Percentiles rank a stretch among this genome's conserved stretches.
These are phyloP conservation scores for Pollenia amentaria DNA, from an alignment of 2,888 invertebrate species.

Conservation along the genomic window DNA sequence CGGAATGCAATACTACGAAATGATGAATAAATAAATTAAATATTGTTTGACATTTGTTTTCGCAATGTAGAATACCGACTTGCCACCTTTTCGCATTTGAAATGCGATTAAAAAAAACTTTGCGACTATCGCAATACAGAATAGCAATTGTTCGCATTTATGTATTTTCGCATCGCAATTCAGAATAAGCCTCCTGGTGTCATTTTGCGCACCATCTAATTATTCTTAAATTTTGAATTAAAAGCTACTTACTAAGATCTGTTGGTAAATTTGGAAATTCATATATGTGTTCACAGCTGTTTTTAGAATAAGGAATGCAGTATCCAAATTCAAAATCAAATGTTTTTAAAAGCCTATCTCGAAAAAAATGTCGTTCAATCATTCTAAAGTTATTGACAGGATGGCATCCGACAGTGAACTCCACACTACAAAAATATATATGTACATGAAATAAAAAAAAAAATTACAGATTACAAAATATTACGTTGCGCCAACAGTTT, in stretches of 20 bases:
- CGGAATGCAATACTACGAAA: no score
- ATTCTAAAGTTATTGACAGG: conserved; percentile 98
- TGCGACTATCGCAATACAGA: no score
- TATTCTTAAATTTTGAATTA: background rate
- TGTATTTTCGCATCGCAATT: no score
- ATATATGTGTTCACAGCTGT: conserved; percentile 99
- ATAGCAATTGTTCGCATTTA: no score
- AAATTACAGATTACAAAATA: conserved; percentile 11
- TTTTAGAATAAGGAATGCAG: conserved; percentile 98
- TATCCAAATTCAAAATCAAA: conserved; percentile 99
- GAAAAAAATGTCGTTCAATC: conserved; percentile 99
- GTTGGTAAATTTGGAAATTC: conserved; percentile 96
- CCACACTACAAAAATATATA: conserved; percentile 90
- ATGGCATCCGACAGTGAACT: conserved; percentile 96
- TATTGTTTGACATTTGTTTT: no score
- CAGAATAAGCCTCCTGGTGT: no score
- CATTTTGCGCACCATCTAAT: no score
- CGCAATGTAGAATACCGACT: no score
- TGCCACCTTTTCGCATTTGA: no score
- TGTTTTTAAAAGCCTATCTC: conserved; percentile 96
- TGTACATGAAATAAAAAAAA: conserved; percentile 20
- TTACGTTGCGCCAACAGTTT: conserved; percentile 99
- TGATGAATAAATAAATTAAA: no score
- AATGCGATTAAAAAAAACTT: no score
- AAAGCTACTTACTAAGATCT: conserved; percentile 90